Base-by-base conservation (phyloP, 2,113 vertebrate species). In the Onychostoma macrolepis region DNA sequence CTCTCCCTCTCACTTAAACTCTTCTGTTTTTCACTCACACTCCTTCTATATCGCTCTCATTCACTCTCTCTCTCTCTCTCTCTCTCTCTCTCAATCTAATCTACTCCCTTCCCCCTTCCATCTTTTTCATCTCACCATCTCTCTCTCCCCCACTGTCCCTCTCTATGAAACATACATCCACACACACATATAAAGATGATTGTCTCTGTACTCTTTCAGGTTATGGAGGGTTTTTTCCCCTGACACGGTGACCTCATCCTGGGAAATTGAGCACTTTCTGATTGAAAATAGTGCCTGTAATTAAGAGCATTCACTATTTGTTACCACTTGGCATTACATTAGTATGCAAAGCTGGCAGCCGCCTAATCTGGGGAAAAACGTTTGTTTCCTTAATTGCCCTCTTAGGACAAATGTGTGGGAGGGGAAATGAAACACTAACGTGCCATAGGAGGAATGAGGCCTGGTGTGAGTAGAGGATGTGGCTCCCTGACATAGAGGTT, bases 301-400 rank as follows among this genome's bases (percentile, higher is more conserved):
- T 96, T 94, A 96, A 84, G 95, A 95, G 96, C 94, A 91, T 93
- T 93, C 92, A 94, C 92, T 93, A 95, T 95, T 94, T 95, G 94
- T 94, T 96, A 96, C 93, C 94, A 96, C 96, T 96, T 94, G 94
- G 93, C 93, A 91, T 92, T 93, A 93, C 95, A 96, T 96, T 96
- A 96, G 96, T 94, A 97, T 96, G 95, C 96, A 97, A 96, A 97
- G 94, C 94, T 93, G 94, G 93, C 92, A 96, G 94, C 92, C 94
- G 91, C 94, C 93, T 96, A 96, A 96, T 96, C 94, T 95, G 94
- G 92, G 95, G 95, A 93, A 96, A 96, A 96, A 95, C 94, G 94
- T 95, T 96, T 96, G 93, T 96, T 96, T 96, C 94, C 95, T 96
- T 96, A 96, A 97, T 97, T 96, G 95, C 95, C 94, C 95, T 97